Base-by-base conservation (phyloP, 2,888 invertebrate species). In the Dolomedes plantarius region DNA sequence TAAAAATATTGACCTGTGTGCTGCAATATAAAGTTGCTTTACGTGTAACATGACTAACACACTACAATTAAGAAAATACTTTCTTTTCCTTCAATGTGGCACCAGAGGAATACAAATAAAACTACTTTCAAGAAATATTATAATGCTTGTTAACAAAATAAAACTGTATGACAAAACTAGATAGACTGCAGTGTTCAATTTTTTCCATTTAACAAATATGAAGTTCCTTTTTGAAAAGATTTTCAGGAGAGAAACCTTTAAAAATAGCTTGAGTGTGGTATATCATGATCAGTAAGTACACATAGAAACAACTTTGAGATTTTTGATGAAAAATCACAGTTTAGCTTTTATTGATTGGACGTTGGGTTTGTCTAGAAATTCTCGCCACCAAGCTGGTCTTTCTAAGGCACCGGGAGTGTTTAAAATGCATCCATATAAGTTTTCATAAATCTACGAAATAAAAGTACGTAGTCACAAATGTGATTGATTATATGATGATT, bases 321-420 rank as follows among this genome's bases (percentile, higher is more conserved):
- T 46, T 32, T 39, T n/a, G 11, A 36, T 32, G 13, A 46, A 64
- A 7, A 36, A 83, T 82, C 74, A 88, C 64, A 88, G 86, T 41
- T 86, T 86, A 39, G 88, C 78, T 79, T 83, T 86, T 3, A 88
- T 75, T 1, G 86, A 88, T 16, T 75, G 67, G 13, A 88, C 81
- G 19, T 68, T 29, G 5, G 88, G 88, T 36, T 88, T 88, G n/a
- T 77, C 50, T 6, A 83, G 56, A 73, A 88, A 88, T 72, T 88
- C 88, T 69, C 81, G 71, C 80, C 83, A 88, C 88, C 88, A 88
- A 36, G 83, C 78, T 11, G 87, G 87, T 69, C 88, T 41, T 3
- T 87, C 86, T 76, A 87, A 80, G 46, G 88, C 87, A 76, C 85
- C 83, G 13, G 88, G 87, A 9, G 79, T 86, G 27, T 88, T 80